Evolutionary conservation across 2,113 vertebrate genomes (phyloP).

Genomic region (Rhabdornis inornatus): DNA sequence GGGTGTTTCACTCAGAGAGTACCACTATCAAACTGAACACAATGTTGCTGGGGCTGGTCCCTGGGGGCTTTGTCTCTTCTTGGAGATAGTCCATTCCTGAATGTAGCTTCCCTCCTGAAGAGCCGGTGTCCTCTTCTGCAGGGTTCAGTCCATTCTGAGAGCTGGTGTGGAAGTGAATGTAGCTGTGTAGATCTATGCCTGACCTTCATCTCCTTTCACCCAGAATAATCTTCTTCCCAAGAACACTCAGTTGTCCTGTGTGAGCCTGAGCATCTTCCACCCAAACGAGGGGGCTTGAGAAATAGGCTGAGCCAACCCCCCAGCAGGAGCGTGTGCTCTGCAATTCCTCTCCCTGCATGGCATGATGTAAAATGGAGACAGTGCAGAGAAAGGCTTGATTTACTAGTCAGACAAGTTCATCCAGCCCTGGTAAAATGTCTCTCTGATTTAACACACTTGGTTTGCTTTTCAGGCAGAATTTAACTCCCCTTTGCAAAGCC

Average conservation of each 20-base stretch:
- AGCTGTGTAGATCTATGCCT: background rate
- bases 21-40: background rate
- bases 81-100: background rate
- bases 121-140: background rate
- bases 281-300: background rate
- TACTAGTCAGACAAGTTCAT: slow-evolving; percentile 71
- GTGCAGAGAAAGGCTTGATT: slow-evolving; percentile 62
- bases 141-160: background rate
- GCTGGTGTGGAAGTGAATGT: background rate
- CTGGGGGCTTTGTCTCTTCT: background rate
- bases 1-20: slow-evolving; percentile 38
- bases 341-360: slow-evolving; percentile 16
- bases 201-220: slow-evolving; percentile 3
- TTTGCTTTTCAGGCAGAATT: slow-evolving; percentile 69
- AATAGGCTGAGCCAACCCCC: background rate
- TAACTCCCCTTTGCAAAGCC: slow-evolving; percentile 68
- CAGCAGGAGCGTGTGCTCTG: background rate
- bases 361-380: slow-evolving; percentile 55
- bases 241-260: background rate
- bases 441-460: slow-evolving; percentile 69
- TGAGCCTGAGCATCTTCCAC: background rate
- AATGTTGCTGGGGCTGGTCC: background rate
- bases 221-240: background rate
- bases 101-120: background rate
- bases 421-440: slow-evolving; percentile 61